Evolutionary conservation across 2,113 vertebrate species (phyloP), one percentile per base, ranked within the genome.

Genomic region (Corvus hawaiiensis): DNA sequence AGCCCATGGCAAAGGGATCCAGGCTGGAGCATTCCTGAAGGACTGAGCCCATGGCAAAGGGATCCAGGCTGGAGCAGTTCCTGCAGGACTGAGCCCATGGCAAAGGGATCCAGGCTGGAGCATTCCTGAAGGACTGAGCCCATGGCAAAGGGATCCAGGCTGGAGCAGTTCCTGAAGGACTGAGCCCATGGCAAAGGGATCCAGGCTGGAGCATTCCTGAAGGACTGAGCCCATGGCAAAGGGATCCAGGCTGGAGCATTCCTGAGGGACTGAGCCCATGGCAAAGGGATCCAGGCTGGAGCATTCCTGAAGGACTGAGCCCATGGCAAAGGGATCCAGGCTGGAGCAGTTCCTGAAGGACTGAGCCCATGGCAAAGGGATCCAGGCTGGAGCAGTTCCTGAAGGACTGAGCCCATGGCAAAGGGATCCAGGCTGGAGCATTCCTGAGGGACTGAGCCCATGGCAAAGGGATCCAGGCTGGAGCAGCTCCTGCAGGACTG

Each of bases 381-480:
- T 1, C 33, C 51, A 16, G 3, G 3, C 33, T 46, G 27, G 39
- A 26, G 3, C 10, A 2, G 12, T n/a, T n/a, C n/a, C n/a, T n/a
- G n/a, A n/a, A n/a, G n/a, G n/a, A n/a, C n/a, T n/a, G n/a, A n/a
- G n/a, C n/a, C n/a, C 56, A 35, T 59, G 56, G 56, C 35, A 59
- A 59, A 59, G 35, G 35, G 35, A 37, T 11, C 23, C 16, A 23
- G 17, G 18, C 46, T 49, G 35, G 27, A 20, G 4, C 23, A 37
- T 26, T 37, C 35, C n/a, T 37, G 23, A 11, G 2, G 35, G 58
- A 17, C 10, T 61, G 58, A 26, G 1, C 21, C 56, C 56, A 35
- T 58, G 33, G 33, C 23, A 44, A 64, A 32, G 16, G 44, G 64
- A 35, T 1, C 33, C 51, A 16, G 3, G 3, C 33, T 46, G 27